Evolutionary conservation across 23 tunicate species (phyloP).

Genomic region (Ascidia mentula): DNA sequence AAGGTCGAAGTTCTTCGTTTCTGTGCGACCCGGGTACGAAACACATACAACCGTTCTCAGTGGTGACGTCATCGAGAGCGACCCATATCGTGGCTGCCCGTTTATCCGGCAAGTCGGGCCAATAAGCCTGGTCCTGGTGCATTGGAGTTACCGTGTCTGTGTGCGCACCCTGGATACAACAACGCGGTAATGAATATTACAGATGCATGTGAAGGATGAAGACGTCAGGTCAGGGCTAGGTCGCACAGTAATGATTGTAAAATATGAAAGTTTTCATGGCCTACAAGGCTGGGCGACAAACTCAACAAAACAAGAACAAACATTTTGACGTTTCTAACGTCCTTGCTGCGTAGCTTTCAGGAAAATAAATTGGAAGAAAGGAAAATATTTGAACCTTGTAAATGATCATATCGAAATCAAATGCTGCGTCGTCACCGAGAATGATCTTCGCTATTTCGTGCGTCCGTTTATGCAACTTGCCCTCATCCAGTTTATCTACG

Average conservation of each 20-base stretch:
- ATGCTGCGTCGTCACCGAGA: constrained; percentile 61
- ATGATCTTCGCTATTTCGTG: constrained; percentile 32
- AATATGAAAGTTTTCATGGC: no score
- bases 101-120: constrained; percentile 77
- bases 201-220: no score
- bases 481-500: constrained; percentile 22
- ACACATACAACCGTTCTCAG: constrained; percentile 81
- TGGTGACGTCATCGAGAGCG: constrained; percentile 61
- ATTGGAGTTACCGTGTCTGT: constrained; percentile 66
- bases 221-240: no score
- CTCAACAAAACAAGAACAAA: no score
- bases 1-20: constrained; percentile 17
- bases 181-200: no score
- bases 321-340: no score
- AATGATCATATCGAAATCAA: constrained; percentile 83
- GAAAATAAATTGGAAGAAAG: no score
- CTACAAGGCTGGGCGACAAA: no score
- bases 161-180: constrained; percentile 71
- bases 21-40: constrained; percentile 72
- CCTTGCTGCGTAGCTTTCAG: no score
- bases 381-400: no score
- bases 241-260: no score
- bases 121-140: constrained; percentile 83
- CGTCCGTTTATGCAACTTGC: constrained; percentile 38
- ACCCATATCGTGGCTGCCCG: constrained; percentile 74